A percentile compares a stretch with the other conserved stretches of the same genome.
These are phyloP conservation scores for Mamestra configurata DNA, from an alignment of 1,140 invertebrate species.

Conservation along the genomic window DNA sequence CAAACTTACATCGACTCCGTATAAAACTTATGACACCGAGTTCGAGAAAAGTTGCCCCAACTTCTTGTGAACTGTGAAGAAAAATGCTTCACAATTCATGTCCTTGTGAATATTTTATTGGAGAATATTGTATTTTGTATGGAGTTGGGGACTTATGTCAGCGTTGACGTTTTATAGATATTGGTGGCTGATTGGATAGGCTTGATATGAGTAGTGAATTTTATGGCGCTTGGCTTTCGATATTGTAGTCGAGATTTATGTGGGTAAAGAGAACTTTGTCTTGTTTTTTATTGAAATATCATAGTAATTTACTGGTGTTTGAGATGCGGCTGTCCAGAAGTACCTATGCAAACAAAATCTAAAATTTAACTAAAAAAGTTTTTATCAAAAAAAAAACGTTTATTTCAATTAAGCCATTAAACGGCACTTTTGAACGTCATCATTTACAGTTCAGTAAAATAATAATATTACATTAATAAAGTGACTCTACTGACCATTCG, in stretches of 20 bases:
- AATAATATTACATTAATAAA: no score
- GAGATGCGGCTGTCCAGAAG: no score
- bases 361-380: no score
- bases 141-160: not conserved
- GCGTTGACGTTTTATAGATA: slow-evolving; percentile 35
- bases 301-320: no score
- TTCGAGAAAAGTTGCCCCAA: not conserved
- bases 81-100: slow-evolving; percentile 43
- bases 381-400: no score
- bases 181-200: slow-evolving; percentile 9
- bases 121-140: slow-evolving; percentile 26
- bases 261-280: not conserved
- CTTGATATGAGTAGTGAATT: not conserved
- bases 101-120: slow-evolving; percentile 34
- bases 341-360: no score
- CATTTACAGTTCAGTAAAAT: no score
- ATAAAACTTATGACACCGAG: slow-evolving; percentile 62
- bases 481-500: no score
- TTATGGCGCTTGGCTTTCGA: not conserved
- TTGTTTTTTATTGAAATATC: not conserved
- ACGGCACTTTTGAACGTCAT: no score
- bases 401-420: no score
- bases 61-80: not conserved
- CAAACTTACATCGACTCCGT: slow-evolving; percentile 59
- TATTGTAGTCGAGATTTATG: not conserved